phyloP scores from a whole-genome alignment of 2,888 invertebrate species.

The Drosophila hamatofila region DNA sequence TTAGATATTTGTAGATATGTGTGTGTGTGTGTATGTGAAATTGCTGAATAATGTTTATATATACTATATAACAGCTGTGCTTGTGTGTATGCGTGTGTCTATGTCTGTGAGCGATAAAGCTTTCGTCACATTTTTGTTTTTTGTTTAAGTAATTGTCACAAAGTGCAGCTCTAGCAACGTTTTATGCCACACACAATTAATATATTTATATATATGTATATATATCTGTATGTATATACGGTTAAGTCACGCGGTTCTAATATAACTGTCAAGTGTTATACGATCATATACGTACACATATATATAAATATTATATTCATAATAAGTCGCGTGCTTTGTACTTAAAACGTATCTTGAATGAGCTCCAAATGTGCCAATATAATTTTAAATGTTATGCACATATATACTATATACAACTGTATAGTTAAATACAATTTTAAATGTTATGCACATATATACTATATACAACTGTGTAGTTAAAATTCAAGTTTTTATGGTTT shows the following conservation, averaged over 20 bases:
- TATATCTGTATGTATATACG: not conserved
- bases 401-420: constrained; percentile 8
- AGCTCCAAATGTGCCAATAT: constrained; percentile 39
- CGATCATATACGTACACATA: not conserved
- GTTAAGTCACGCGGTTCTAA: constrained; percentile 49
- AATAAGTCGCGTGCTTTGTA: constrained; percentile 49
- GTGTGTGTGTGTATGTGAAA: constrained; percentile 13
- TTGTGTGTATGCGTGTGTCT: constrained; percentile 6
- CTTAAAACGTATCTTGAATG: constrained; percentile 41
- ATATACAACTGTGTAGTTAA: constrained; percentile 34
- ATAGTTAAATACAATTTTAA: constrained; percentile 19
- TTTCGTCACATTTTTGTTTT: constrained; percentile 51
- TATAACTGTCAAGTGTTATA: constrained; percentile 33
- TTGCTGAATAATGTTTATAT: constrained; percentile 55
- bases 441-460: constrained; percentile 24
- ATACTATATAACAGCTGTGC: constrained; percentile 12
- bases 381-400: constrained; percentile 40
- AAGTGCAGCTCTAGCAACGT: constrained; percentile 40
- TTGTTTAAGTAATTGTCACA: constrained; percentile 39
- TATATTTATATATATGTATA: constrained; percentile 7
- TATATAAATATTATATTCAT: not conserved
- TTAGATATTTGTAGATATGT: constrained; percentile 33
- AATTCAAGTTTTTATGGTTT: constrained; percentile 6
- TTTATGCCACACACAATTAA: constrained; percentile 37
- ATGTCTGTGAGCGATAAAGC: constrained; percentile 16